Evolutionary conservation across 2,888 invertebrate species (phyloP), one percentile per base, ranked within the genome.

Genomic region (Diachrysia chrysitis): DNA sequence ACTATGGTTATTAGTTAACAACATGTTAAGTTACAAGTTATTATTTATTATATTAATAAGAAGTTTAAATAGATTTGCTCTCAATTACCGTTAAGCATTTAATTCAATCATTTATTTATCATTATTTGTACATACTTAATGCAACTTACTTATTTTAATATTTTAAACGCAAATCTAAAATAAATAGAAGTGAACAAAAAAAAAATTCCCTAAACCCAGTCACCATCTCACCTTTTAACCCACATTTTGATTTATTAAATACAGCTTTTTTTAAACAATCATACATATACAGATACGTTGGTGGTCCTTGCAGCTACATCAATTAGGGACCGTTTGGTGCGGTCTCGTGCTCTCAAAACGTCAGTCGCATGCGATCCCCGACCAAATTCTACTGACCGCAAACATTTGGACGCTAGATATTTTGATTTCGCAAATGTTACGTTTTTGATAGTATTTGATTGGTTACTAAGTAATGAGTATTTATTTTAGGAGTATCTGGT

Each of bases 251-350:
- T 42, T 42, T 42, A n/a, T 42, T 42, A 16, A 42, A n/a, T 0
- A n/a, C n/a, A 42, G 14, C 3, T 16, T 42, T 42, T 42, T 42
- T 4, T 5, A 16, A n/a, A n/a, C 7, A 4, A 42, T n/a, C n/a
- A 42, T n/a, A 21, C 46, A 56, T 19, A 35, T 17, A 14, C 25
- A 64, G 37, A 58, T 14, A 59, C 59, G 42, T 64, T 42, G 51
- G 55, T 69, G 51, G 54, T 57, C 53, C 61, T 48, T 69, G 65
- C 69, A 63, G 72, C 69, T 69, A 48, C 75, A 72, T 77, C 79
- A 81, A 81, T 81, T 81, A 79, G 71, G 67, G 37, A 3, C 68
- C 66, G 79, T 77, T 75, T 77, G 82, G 77, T 81, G 82, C 57
- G 82, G 81, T 81, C 64, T 53, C 65, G 48, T 55, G 66, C 69